Evolutionary conservation across 2,113 vertebrate species (phyloP).

Genomic region (Coturnix japonica): DNA sequence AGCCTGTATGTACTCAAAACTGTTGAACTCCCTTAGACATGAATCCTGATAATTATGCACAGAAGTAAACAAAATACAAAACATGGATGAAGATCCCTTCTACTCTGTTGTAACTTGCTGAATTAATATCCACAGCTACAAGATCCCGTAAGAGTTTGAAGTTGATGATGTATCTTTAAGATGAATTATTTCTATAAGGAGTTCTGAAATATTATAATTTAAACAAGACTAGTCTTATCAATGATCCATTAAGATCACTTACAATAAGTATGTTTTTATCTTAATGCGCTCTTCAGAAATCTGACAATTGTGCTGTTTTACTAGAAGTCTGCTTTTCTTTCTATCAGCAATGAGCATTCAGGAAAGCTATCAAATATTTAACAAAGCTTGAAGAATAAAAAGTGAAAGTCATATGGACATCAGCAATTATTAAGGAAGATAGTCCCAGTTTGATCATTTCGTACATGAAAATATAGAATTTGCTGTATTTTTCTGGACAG

Average conservation of each 20-base stretch:
- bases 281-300: not conserved
- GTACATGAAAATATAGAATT: not conserved
- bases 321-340: not conserved
- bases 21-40: not conserved
- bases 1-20: not conserved
- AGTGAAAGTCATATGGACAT: not conserved
- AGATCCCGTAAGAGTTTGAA: not conserved
- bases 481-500: constrained; percentile 22
- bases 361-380: not conserved
- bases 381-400: not conserved
- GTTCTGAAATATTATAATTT: not conserved
- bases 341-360: not conserved
- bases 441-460: not conserved
- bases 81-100: not conserved
- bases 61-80: not conserved
- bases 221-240: not conserved
- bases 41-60: not conserved
- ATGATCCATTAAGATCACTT: not conserved
- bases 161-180: not conserved
- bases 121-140: no score
- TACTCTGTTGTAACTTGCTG: not conserved
- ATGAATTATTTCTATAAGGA: not conserved
- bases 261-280: not conserved
- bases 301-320: not conserved
- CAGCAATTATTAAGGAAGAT: not conserved